Evolutionary conservation across 2,797 vertebrate genomes (phyloP).

Genomic region (Aeoliscus strigatus): DNA sequence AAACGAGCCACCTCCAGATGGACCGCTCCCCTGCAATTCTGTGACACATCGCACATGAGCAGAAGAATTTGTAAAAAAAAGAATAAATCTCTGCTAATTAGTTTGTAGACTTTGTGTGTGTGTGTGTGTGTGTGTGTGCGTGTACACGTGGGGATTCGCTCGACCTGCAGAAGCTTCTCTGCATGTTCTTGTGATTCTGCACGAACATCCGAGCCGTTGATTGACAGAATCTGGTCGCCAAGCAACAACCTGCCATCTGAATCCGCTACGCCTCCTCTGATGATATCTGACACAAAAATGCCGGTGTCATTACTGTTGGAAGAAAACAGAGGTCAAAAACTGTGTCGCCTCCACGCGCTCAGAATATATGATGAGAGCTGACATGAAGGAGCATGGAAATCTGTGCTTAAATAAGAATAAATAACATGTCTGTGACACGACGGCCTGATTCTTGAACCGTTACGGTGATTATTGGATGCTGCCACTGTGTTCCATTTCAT

Average conservation of each 20-base stretch:
- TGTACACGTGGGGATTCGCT: conserved; percentile 1
- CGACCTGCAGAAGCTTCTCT: conserved; percentile 84
- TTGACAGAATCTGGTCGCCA: conserved; percentile 91
- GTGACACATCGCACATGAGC: conserved; percentile 1
- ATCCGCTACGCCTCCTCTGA: conserved; percentile 85
- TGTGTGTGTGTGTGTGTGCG: background rate
- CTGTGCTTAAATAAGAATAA: conserved; percentile 1
- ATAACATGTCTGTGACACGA: background rate
- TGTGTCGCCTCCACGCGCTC: conserved; percentile 10
- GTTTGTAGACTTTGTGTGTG: background rate
- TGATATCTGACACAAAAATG: conserved; percentile 93
- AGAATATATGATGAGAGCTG: conserved; percentile 27
- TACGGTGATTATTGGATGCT: conserved; percentile 10
- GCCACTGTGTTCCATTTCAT: conserved; percentile 16
- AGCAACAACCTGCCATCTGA: conserved; percentile 85
- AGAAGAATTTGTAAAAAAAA: background rate
- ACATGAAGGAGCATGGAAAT: conserved; percentile 16
- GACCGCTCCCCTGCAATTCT: conserved; percentile 83
- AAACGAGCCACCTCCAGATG: conserved; percentile 90
- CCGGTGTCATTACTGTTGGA: conserved; percentile 86
- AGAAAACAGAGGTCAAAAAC: conserved; percentile 52
- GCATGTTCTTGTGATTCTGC: conserved; percentile 85
- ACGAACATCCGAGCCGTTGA: conserved; percentile 89
- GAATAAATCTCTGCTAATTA: background rate
- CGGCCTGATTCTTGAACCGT: background rate